Conservation (phyloP, 2,888 invertebrate species). For the Latrodectus hesperus region DNA sequence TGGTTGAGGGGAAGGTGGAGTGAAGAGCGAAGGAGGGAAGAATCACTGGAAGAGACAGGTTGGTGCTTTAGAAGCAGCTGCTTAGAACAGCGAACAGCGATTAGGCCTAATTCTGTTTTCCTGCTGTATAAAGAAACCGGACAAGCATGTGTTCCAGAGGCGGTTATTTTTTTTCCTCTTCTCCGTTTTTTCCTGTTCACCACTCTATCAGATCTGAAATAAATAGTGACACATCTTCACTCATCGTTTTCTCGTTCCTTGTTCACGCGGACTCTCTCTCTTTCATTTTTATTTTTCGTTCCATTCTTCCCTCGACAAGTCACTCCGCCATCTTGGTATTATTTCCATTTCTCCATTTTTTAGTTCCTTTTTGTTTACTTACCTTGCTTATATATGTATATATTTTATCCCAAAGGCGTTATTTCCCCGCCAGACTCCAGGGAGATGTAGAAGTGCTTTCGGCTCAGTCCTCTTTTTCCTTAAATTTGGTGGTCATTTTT, state of each 20-base stretch:
- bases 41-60: slow-evolving; percentile 47
- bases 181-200: slow-evolving; percentile 21
- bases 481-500: slow-evolving; percentile 63
- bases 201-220: slow-evolving; percentile 68
- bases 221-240: slow-evolving; percentile 68
- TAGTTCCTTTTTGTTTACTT: slow-evolving; percentile 13
- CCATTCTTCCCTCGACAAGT: slow-evolving; percentile 6
- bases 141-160: slow-evolving; percentile 59
- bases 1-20: slow-evolving; percentile 14
- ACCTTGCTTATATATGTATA: slow-evolving; percentile 56
- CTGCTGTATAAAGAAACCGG: slow-evolving; percentile 69
- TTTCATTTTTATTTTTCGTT: slow-evolving; percentile 42
- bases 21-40: neutral
- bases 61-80: slow-evolving; percentile 53
- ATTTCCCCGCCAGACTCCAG: neutral
- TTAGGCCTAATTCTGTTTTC: slow-evolving; percentile 64
- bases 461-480: neutral
- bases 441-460: neutral
- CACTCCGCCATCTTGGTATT: slow-evolving; percentile 52
- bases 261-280: slow-evolving; percentile 28
- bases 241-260: slow-evolving; percentile 63
- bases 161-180: slow-evolving; percentile 15
- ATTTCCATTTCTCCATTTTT: slow-evolving; percentile 38
- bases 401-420: slow-evolving; percentile 36
- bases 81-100: slow-evolving; percentile 53